A percentile compares a stretch with the other conserved stretches of the same genome.
Evolutionary conservation across 1,140 invertebrate genomes (phyloP).

Genomic region (Nylanderia fulva): DNA sequence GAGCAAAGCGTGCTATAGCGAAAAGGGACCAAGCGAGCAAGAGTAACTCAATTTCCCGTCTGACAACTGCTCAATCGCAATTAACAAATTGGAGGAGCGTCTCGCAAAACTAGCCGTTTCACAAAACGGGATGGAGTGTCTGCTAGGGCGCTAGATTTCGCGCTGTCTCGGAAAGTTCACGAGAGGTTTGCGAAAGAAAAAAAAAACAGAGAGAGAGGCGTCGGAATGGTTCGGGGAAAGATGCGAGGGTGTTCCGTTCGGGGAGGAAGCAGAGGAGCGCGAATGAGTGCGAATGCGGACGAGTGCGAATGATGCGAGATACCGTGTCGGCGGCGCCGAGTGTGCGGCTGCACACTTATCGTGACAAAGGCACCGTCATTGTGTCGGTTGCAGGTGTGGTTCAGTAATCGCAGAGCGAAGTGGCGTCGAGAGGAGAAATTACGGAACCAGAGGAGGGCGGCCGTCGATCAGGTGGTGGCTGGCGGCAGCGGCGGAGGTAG

Average conservation of each 20-base stretch:
- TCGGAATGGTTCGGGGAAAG: neutral
- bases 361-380: conserved; percentile 74
- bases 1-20: conserved; percentile 1
- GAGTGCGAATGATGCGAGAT: conserved; percentile 71
- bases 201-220: conserved; percentile 53
- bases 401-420: conserved; percentile 99
- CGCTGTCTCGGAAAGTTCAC: conserved; percentile 13
- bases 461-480: conserved; percentile 86
- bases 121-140: conserved; percentile 37
- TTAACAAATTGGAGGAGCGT: conserved; percentile 77
- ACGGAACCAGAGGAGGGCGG: conserved; percentile 93
- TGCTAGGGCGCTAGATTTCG: conserved; percentile 60
- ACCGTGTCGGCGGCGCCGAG: conserved; percentile 63
- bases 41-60: conserved; percentile 80
- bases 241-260: neutral
- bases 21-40: conserved; percentile 67
- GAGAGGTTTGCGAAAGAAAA: neutral
- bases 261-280: conserved; percentile 55
- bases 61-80: conserved; percentile 81
- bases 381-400: conserved; percentile 94
- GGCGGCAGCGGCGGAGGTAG: conserved; percentile 83
- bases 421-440: conserved; percentile 99
- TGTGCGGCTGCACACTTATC: conserved; percentile 70
- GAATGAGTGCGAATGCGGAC: conserved; percentile 64
- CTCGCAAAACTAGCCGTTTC: conserved; percentile 59